Evolutionary conservation across 2,888 invertebrate genomes (phyloP).

Genomic region (Galeruca laticollis): DNA sequence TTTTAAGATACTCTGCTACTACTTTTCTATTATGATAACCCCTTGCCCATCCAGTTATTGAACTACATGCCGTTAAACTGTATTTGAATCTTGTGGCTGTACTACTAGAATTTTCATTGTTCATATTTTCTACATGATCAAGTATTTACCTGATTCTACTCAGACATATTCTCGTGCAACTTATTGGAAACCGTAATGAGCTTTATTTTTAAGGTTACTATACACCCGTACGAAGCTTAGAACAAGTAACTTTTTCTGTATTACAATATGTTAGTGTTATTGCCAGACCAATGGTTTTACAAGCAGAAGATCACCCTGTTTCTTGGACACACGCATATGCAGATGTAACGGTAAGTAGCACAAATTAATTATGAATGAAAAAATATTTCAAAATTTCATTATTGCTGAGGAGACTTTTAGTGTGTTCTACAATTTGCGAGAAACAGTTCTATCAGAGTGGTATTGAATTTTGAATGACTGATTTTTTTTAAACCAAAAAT

Average conservation of each 20-base stretch:
- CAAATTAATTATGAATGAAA: neutral
- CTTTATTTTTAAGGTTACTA: conserved; percentile 78
- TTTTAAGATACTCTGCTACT: too few species aligned
- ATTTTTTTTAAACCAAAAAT: too few species aligned
- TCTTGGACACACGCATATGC: conserved; percentile 97
- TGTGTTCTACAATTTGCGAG: too few species aligned
- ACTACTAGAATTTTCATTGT: too few species aligned
- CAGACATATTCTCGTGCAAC: neutral
- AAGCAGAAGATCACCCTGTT: conserved; percentile 79
- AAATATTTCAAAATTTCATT: too few species aligned
- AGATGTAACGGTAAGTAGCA: conserved; percentile 79
- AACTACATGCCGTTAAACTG: too few species aligned
- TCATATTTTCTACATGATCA: neutral
- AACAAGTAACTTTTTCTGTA: conserved; percentile 96
- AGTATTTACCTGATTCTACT: neutral
- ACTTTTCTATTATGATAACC: too few species aligned
- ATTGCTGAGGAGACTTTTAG: too few species aligned
- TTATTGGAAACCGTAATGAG: neutral
- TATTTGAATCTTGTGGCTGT: too few species aligned
- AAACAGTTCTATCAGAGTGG: too few species aligned
- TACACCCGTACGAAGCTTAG: conserved; percentile 93
- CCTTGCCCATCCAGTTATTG: too few species aligned
- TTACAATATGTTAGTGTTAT: conserved; percentile 96
- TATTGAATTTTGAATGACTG: too few species aligned
- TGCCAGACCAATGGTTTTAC: conserved; percentile 85